A percentile compares a stretch with the other conserved stretches of the same genome.
These are phyloP conservation scores for Tenthredo notha DNA, from an alignment of 2,888 invertebrate genomes.

Conservation along the genomic window DNA sequence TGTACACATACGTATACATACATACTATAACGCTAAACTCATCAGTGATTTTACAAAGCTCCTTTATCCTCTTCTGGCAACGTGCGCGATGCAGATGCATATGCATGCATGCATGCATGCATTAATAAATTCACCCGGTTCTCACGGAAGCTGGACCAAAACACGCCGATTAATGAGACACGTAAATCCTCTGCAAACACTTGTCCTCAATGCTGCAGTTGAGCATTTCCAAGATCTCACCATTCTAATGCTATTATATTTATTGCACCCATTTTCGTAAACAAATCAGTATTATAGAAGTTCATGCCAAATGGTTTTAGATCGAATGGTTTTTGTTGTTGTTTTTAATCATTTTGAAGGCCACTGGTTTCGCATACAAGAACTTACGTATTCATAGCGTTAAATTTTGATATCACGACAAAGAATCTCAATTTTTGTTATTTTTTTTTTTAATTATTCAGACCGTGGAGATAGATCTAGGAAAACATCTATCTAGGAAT, in stretches of 20 bases:
- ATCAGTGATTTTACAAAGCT: constrained; percentile 20
- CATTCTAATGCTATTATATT: not conserved
- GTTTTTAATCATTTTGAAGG: not conserved
- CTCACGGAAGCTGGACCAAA: not conserved
- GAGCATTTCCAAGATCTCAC: not conserved
- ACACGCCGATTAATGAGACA: constrained; percentile 15
- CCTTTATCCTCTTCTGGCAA: constrained; percentile 33
- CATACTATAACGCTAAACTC: not conserved
- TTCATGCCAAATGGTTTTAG: not conserved
- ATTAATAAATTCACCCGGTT: constrained; percentile 21
- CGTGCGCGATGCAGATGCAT: not conserved
- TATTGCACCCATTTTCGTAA: not conserved
- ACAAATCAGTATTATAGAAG: not conserved
- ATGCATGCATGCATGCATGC: not conserved
- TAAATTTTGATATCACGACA: not conserved
- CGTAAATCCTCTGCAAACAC: not conserved
- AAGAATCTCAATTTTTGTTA: not conserved
- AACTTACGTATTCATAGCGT: not conserved
- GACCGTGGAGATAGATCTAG: not conserved
- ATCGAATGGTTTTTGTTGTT: not conserved
- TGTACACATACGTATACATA: not conserved
- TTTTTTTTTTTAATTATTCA: not conserved
- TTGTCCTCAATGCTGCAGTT: not conserved
- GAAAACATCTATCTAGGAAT: not conserved
- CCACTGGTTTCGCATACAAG: not conserved